phyloP scores from a whole-genome alignment of 2,888 invertebrate genomes.

The Arge pagana region DNA sequence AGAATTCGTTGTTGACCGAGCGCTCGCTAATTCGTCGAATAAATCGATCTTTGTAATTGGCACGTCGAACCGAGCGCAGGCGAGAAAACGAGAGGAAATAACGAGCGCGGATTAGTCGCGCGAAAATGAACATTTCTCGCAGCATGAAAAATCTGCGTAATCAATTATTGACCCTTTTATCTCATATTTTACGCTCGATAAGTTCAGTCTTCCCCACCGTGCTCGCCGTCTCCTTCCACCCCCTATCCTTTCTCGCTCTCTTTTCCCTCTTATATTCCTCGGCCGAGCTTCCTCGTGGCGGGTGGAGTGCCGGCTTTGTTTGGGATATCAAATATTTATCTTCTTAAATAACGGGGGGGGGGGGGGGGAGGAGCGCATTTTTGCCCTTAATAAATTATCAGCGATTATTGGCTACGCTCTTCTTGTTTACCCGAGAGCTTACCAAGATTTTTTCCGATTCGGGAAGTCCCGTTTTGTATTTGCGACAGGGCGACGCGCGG shows the following conservation, averaged over 20 bases:
- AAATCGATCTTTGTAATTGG: constrained; percentile 14
- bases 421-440: constrained; percentile 28
- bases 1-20: too few relatives aligned
- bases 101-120: too few relatives aligned
- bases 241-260: constrained; percentile 25
- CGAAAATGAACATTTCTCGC: constrained; percentile 55
- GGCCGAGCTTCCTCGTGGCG: constrained; percentile 24
- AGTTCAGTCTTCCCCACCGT: constrained; percentile 36
- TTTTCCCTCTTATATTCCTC: constrained; percentile 28
- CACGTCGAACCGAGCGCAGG: constrained; percentile 6
- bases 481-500: neutral
- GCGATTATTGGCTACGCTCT: constrained; percentile 43
- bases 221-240: constrained; percentile 32
- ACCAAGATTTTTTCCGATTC: constrained; percentile 13
- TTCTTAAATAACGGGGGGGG: constrained; percentile 42
- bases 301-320: constrained; percentile 35
- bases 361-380: constrained; percentile 24
- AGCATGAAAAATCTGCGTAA: constrained; percentile 57
- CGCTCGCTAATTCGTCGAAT: constrained; percentile 12
- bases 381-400: constrained; percentile 46
- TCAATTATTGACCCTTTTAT: constrained; percentile 56
- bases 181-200: constrained; percentile 56
- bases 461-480: neutral
- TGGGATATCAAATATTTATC: constrained; percentile 49
- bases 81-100: constrained; percentile 22